Evolutionary conservation across 2,888 invertebrate species (phyloP), one percentile per base, ranked within the genome.

Genomic region (Frankliniella intonsa): DNA sequence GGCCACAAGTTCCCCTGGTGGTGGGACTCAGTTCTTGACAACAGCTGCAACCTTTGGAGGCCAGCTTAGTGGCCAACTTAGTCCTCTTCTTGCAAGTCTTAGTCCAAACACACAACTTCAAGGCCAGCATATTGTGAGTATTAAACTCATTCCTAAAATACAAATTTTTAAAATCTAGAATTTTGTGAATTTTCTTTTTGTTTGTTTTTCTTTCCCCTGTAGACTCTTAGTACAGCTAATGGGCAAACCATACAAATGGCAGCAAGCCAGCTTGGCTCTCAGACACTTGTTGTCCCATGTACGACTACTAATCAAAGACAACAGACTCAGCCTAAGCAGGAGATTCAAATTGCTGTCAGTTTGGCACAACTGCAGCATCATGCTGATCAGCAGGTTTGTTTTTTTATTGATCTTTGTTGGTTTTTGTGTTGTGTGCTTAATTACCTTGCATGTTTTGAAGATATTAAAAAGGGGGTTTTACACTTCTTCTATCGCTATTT

Each of bases 31-130:
- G 51, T 84, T 84, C 17, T 85, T 85, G 65, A 85, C 84, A 82
- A 79, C 83, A 25, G 83, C 84, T 19, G 81, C 84, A n/a, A 84
- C 84, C 14, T 85, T 86, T 80, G 84, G 85, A 55, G 86, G 86
- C 1, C 86, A 86, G 82, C 83, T 86, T 14, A 95, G 95, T 88
- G 69, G 94, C 0, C 94, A 94, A 85, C 87, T 95, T 81, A 95
- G 95, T 88, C 95, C 95, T 0, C 90, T 95, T 80, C 91, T 94
- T 1, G 92, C 94, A 0, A 93, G 92, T 85, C 90, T 94, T 65
- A 94, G 93, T 87, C 93, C 94, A 0, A 92, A 92, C 55, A 92
- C 91, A 85, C 91, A 91, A 85, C 92, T 93, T 19, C 69, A 76
- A 25, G 69, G 69, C 8, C 69, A 76, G 25, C 69, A 76, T 25